Evolutionary conservation across 2,888 invertebrate species (phyloP).

Genomic region (Eristalis arbustorum): DNA sequence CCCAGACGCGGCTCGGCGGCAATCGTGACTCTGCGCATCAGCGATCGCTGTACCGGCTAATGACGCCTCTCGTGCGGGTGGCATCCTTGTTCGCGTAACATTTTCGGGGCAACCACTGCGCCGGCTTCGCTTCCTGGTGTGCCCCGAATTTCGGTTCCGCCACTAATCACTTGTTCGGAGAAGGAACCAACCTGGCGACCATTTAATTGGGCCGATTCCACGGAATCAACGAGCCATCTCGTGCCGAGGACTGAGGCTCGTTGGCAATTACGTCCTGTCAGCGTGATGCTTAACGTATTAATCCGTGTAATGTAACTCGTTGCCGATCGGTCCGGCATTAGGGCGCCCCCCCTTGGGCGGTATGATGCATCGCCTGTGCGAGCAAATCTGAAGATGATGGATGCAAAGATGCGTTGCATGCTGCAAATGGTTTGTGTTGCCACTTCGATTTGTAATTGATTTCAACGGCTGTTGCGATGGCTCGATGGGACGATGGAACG

Average conservation of each 20-base stretch:
- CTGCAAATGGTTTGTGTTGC: constrained; percentile 26
- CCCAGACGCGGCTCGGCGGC: background rate
- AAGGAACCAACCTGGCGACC: constrained; percentile 17
- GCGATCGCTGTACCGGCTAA: constrained; percentile 12
- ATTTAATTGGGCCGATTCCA: constrained; percentile 23
- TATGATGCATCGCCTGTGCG: constrained; percentile 38
- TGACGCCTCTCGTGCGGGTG: constrained; percentile 19
- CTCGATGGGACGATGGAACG: no score
- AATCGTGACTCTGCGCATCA: constrained; percentile 20
- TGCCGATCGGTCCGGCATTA: background rate
- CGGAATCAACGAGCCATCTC: background rate
- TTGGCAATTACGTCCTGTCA: constrained; percentile 44
- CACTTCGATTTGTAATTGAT: constrained; percentile 46
- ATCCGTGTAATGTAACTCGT: constrained; percentile 40
- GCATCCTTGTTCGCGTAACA: background rate
- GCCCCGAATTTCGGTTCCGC: background rate
- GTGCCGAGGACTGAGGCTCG: background rate
- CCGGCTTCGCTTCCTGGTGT: background rate
- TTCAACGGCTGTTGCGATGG: constrained; percentile 19
- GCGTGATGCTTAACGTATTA: constrained; percentile 41
- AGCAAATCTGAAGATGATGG: constrained; percentile 46
- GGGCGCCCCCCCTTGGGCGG: constrained; percentile 10
- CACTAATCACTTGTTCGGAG: constrained; percentile 29
- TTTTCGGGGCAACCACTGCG: background rate
- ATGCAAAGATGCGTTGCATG: constrained; percentile 32